Evolutionary conservation across 2,888 invertebrate species (phyloP), one percentile per base, ranked within the genome.

Genomic region (Conistra vaccinii): DNA sequence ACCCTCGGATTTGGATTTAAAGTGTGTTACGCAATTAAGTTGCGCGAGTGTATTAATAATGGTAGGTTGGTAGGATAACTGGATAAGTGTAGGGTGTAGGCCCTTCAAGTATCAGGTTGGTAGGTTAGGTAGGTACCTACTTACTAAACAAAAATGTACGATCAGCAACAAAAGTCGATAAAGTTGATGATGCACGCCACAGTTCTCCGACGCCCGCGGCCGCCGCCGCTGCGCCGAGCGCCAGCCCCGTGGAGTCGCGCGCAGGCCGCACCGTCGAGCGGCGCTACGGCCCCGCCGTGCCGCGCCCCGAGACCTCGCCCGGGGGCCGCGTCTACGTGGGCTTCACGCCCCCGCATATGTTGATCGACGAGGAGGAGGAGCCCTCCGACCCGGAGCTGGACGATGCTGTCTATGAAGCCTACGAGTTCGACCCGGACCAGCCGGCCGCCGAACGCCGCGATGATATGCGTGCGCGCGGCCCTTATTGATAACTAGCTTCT

Each of bases 381-480:
- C 67, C 58, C 1, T 63, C 26, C 20, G 63, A 35, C 14, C 35
- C 65, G 9, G 74, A 74, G 20, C 23, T 55, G 0, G 65, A 65
- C 9, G 73, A 74, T 10, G 63, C 74, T 2, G 12, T 7, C 0
- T 74, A 35, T 14, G 75, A 74, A 35, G 32, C 35, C 29, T 45
- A 17, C 45, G 35, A 45, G 35, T 74, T 63, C 53, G 55, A 74
- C 26, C 32, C 20, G 9, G 75, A 75, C 45, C 63, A 75, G 74
- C 75, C 63, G 14, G 45, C 55, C 9, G 9, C 0, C 23, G 74
- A 74, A n/a, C 74, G 65, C 17, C 65, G 55, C 9, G 35, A 65
- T 20, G 74, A 65, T 6, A 9, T 9, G 45, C 55, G 45, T 20
- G 55, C 55, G 9, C 35, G 35, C 4, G 63, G 63, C 29, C 26